Base-by-base conservation (phyloP, 2,797 vertebrate species). In the Alfaro cultratus region DNA sequence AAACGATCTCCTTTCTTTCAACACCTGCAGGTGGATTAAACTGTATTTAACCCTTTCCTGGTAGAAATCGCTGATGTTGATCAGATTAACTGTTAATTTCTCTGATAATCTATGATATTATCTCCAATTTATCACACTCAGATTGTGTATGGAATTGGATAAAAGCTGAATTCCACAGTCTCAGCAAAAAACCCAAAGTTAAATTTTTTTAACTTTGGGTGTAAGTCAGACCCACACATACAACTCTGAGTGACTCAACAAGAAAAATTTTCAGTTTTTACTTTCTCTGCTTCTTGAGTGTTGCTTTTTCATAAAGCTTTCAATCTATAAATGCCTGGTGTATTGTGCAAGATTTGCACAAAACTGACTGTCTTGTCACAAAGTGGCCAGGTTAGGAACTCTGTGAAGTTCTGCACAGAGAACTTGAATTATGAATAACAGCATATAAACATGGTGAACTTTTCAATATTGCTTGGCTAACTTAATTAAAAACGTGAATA, bases 1-100 rank as follows among this genome's bases (percentile, higher is more conserved):
- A 75, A 88, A 75, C 47, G 16, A 9, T 10, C 1, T 75, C 46
- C 45, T 12, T 76, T 77, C 26, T 47, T 47, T 83, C 13, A 55
- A 26, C 16, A 13, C 21, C 16, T 43, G 11, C 43, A 21, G 26
- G 39, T 47, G 18, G 43, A 73, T 73, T 39, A 18, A 18, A 18
- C 5, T 57, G 26, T 7, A 36, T 60, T 80, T 6, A 71, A 79
- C 13, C 53, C 26, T 41, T 31, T 29, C 46, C 57, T 73, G 43
- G 5, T 29, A 29, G 45, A 41, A 43, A 4, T 71, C 2, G 5
- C 1, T 11, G 16, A 49, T 68, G 68, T 62, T 81, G 13, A 21
- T 34, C 11, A 34, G n/a, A 45, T 45, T 45, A n/a, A n/a, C 12
- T 2, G 21, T n/a, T 67, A 0, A 16, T 1, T 4, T 74, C 39